These are phyloP conservation scores for Falco naumanni DNA, from an alignment of 2,797 vertebrate species.

Conservation along the genomic window DNA sequence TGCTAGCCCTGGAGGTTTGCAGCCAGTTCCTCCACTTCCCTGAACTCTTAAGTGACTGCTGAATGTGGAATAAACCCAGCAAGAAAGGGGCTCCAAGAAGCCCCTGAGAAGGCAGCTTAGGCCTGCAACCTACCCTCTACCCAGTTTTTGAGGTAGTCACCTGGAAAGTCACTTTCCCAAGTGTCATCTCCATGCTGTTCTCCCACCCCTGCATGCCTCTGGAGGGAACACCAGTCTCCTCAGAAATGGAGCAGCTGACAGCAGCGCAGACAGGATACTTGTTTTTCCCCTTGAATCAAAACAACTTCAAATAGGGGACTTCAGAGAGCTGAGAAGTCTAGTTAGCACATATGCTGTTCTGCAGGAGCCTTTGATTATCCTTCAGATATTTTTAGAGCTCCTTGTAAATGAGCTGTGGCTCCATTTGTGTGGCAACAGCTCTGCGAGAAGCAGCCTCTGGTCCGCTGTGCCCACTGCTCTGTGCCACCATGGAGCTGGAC, in stretches of 20 bases:
- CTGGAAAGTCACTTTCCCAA: background rate
- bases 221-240: background rate
- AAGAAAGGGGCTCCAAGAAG: background rate
- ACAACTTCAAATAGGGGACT: background rate
- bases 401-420: background rate
- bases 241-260: background rate
- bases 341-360: background rate
- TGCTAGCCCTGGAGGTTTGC: background rate
- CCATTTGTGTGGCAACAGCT: background rate
- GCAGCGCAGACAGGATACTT: background rate
- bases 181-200: rapidly evolving
- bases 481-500: background rate
- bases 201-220: no score
- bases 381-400: slow-evolving; percentile 48
- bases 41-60: background rate
- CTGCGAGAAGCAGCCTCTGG: background rate
- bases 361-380: slow-evolving; percentile 43
- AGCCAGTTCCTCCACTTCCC: background rate
- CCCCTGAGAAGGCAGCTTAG: background rate
- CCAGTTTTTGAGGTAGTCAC: background rate
- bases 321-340: background rate
- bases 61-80: background rate
- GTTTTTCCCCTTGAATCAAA: slow-evolving; percentile 16
- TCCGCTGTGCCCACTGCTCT: background rate
- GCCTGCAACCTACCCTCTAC: background rate